Percentiles rank a stretch among this genome's conserved stretches.
Conservation (phyloP, 2,888 invertebrate species). For the Blomia tropicalis region DNA sequence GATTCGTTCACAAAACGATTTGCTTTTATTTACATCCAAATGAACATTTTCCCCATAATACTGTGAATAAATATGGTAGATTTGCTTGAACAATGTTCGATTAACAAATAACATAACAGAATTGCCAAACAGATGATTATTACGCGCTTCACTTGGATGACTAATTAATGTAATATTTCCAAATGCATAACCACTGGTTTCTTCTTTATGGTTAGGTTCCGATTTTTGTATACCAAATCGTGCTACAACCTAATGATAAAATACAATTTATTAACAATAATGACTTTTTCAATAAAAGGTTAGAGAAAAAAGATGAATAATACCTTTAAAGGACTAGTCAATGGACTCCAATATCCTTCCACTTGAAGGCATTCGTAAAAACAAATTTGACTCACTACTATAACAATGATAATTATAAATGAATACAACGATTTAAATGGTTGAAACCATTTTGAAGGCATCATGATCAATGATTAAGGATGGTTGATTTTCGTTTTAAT, state of each 20-base stretch:
- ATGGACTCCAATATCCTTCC: constrained; percentile 34
- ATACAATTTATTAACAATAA: constrained; percentile 8
- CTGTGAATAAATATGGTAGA: constrained; percentile 60
- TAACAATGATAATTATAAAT: too few relatives aligned
- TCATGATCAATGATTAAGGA: too few relatives aligned
- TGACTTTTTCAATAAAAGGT: not conserved
- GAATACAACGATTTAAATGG: too few relatives aligned
- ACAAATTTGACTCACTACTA: too few relatives aligned
- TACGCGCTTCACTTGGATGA: constrained; percentile 11
- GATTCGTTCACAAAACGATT: constrained; percentile 60
- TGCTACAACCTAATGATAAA: constrained; percentile 63
- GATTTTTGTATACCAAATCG: constrained; percentile 96
- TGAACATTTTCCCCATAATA: constrained; percentile 45
- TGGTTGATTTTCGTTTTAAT: too few relatives aligned
- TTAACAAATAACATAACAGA: constrained; percentile 72
- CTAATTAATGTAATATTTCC: constrained; percentile 59
- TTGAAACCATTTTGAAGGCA: too few relatives aligned
- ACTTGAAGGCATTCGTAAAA: constrained; percentile 32
- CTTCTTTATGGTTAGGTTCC: constrained; percentile 61
- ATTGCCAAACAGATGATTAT: constrained; percentile 17
- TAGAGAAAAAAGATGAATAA: not conserved
- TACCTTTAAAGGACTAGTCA: constrained; percentile 22
- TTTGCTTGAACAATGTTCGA: constrained; percentile 68
- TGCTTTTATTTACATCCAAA: not conserved
- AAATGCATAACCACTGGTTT: constrained; percentile 85